phyloP scores from a whole-genome alignment of 2,888 invertebrate genomes.

The Bombyx huttoni region DNA sequence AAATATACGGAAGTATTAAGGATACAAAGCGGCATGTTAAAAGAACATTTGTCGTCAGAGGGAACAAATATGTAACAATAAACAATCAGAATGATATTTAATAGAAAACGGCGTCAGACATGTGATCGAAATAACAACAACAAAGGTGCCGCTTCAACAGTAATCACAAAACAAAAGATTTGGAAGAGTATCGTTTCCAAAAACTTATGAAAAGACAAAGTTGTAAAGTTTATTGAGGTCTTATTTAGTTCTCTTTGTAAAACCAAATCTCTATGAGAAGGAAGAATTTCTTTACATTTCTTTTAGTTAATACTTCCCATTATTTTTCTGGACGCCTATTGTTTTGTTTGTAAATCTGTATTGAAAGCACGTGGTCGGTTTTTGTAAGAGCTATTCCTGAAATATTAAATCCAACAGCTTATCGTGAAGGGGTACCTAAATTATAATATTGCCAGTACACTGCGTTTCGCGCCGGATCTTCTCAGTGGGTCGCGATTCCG shows the following conservation, averaged over 20 bases:
- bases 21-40: neutral
- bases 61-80: neutral
- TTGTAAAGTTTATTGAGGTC: slow-evolving; percentile 46
- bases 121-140: slow-evolving; percentile 1
- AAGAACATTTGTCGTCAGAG: neutral
- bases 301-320: slow-evolving; percentile 2
- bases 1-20: neutral
- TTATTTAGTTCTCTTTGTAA: slow-evolving; percentile 28
- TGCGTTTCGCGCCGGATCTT: too few relatives aligned
- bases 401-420: slow-evolving; percentile 3
- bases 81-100: neutral
- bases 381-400: slow-evolving; percentile 34
- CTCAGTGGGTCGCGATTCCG: too few relatives aligned
- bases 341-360: slow-evolving; percentile 31
- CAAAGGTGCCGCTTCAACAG: slow-evolving; percentile 28
- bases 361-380: slow-evolving; percentile 35
- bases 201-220: slow-evolving; percentile 30
- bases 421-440: too few relatives aligned
- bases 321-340: slow-evolving; percentile 17
- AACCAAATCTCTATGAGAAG: slow-evolving; percentile 19
- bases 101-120: neutral
- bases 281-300: slow-evolving; percentile 8
- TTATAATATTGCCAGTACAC: too few relatives aligned
- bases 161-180: slow-evolving; percentile 28
- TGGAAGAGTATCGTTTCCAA: slow-evolving; percentile 14